Base-by-base conservation (phyloP, 2,113 vertebrate genomes). In the Perognathus longimembris region DNA sequence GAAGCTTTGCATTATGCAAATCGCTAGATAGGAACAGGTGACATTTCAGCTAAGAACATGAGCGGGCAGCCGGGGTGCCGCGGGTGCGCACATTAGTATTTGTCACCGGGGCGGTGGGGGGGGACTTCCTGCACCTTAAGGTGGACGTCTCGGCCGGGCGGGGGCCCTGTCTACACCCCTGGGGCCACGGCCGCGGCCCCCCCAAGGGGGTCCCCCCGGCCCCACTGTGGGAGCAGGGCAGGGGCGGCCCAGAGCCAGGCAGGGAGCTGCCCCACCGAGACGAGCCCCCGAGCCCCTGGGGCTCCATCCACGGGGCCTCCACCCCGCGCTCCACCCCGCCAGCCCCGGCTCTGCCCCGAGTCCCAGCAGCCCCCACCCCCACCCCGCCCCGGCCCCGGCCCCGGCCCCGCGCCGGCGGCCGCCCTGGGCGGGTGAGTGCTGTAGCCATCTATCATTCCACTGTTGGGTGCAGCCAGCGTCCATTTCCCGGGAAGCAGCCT, bases 1-100 rank as follows among this genome's bases (percentile, higher is more conserved):
- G 99, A 99, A 99, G 99, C 98, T 99, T 99, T 99, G 99, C 99
- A 99, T 99, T 99, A 99, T 99, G 99, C 99, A 99, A 99, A 99
- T 99, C 99, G 99, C 97, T 99, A 99, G 99, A 98, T 99, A 99
- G 99, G 99, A 99, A 99, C 99, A 99, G 99, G 99, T 99, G 99
- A 99, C 99, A 99, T 99, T 99, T 99, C 99, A 99, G 98, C 98
- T 98, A 98, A 98, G 98, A 99, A 98, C 98, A 98, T 97, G 99
- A 98, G 98, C 98, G 78, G 42, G 97, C 97, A 95, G 98, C 98
- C 96, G 96, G 98, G 98, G 98, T 98, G 98, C 98, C 95, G 98
- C 99, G 99, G 99, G 99, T 99, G 99, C 98, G 99, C 99, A 99
- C 99, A 99, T 99, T 99, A 99, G 99, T 99, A 99, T 99, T 99